Conservation (phyloP, 2,113 vertebrate genomes). For the Falco punctatus region DNA sequence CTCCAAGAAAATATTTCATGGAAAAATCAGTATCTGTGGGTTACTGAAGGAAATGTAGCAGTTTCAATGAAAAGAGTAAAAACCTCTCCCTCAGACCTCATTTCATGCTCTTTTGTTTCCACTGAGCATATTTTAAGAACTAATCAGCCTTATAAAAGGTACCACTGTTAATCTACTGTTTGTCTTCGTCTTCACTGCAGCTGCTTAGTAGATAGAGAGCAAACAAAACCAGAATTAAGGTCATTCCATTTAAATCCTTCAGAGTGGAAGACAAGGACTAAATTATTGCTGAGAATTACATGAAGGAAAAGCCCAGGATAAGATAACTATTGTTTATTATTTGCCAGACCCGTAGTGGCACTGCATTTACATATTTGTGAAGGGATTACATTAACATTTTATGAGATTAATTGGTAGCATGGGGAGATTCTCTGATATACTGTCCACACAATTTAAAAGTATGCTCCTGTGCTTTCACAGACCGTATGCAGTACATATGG, state of each 20-base stretch:
- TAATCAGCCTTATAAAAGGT: conserved; percentile 80
- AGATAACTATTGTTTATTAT: conserved; percentile 75
- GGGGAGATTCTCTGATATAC: conserved; percentile 44
- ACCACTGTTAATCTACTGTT: conserved; percentile 81
- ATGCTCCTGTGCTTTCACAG: neutral
- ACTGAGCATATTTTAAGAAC: conserved; percentile 77
- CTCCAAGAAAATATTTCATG: conserved; percentile 62
- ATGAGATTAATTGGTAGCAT: conserved; percentile 69
- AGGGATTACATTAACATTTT: conserved; percentile 74
- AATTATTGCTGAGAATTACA: conserved; percentile 76
- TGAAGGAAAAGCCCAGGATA: conserved; percentile 63
- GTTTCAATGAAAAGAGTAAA: conserved; percentile 63
- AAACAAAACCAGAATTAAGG: conserved; percentile 83
- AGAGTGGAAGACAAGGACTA: conserved; percentile 76
- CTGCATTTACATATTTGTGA: conserved; percentile 74
- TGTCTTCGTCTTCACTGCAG: conserved; percentile 79
- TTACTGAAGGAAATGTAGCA: conserved; percentile 54
- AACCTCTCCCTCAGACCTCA: conserved; percentile 50
- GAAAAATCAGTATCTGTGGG: conserved; percentile 56
- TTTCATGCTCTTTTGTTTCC: conserved; percentile 71
- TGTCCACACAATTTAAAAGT: conserved; percentile 20
- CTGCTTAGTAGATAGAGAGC: conserved; percentile 79
- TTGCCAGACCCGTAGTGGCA: conserved; percentile 66
- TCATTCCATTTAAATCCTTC: conserved; percentile 83
- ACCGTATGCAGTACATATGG: neutral